Evolutionary conservation across 2,888 invertebrate genomes (phyloP), one percentile per base, ranked within the genome.

Genomic region (Sarcophaga variegata): DNA sequence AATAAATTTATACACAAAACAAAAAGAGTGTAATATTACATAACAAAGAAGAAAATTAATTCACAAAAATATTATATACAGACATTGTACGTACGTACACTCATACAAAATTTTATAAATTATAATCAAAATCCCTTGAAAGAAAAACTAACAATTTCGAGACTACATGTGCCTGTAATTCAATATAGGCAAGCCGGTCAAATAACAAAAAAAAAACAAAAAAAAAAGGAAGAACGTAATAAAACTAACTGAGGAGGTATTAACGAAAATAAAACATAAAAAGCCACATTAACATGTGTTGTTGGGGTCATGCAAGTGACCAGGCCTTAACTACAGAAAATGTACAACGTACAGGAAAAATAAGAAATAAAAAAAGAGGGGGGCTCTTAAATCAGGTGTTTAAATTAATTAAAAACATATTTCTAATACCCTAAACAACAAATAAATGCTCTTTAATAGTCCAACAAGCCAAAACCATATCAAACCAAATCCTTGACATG

Each of bases 391-490:
- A 84, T 85, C 87, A 87, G 84, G 87, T 87, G 84, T 80, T 83
- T 77, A 82, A 87, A 84, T 87, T 87, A 87, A 85, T 87, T 87
- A 85, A 87, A 76, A 79, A 74, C 64, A 62, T 76, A 74, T 71
- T 49, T 54, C 22, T 6, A 45, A 67, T 54, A 75, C 3, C 59
- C 45, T 6, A 60, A 62, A 72, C n/a, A 22, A 66, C 71, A 67
- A 59, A 71, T 64, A 82, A 82, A 59, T 75, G 37, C 8, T 10
- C 37, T 10, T 37, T 37, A 8, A 37, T 8, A 8, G 8, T 8
- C 37, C 37, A 37, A 37, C 37, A 37, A 37, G 8, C 37, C 37
- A 37, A 37, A 37, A 37, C 37, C 37, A 37, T 37, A 37, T 10
- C 37, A 37, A 82, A 76, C 76, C 27, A 37, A 77, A 70, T 63